These are phyloP conservation scores for Heliconius sara DNA, from an alignment of 2,888 invertebrate species.

Conservation along the genomic window DNA sequence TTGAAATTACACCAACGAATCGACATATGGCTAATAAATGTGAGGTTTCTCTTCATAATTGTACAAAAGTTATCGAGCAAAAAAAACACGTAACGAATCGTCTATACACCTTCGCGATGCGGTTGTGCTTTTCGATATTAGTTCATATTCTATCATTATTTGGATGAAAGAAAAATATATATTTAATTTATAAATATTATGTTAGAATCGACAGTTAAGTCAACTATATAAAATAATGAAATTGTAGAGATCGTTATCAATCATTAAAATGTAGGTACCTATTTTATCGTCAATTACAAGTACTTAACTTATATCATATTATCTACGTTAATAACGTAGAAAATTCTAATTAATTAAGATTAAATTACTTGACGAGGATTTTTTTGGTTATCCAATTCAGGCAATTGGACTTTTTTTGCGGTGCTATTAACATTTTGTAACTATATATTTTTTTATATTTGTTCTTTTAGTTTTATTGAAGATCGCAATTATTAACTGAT, in stretches of 20 bases:
- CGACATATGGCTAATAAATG: constrained; percentile 54
- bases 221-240: neutral
- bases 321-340: neutral
- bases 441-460: neutral
- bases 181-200: constrained; percentile 5
- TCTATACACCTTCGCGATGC: constrained; percentile 23
- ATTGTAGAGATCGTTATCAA: constrained; percentile 1
- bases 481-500: neutral
- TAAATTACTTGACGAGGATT: constrained; percentile 11
- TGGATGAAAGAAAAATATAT: neutral
- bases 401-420: neutral
- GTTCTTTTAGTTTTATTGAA: neutral
- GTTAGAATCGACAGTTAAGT: neutral
- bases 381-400: constrained; percentile 17
- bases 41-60: constrained; percentile 46
- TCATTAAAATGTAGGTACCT: neutral
- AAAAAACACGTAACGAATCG: constrained; percentile 44
- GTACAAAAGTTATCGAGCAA: constrained; percentile 28
- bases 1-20: constrained; percentile 54
- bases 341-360: constrained; percentile 4
- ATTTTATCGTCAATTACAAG: constrained; percentile 21
- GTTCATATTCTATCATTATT: constrained; percentile 28
- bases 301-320: constrained; percentile 16
- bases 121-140: constrained; percentile 34
- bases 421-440: neutral